Conservation (phyloP, 2,888 invertebrate genomes). For the Lithophane leautieri region DNA sequence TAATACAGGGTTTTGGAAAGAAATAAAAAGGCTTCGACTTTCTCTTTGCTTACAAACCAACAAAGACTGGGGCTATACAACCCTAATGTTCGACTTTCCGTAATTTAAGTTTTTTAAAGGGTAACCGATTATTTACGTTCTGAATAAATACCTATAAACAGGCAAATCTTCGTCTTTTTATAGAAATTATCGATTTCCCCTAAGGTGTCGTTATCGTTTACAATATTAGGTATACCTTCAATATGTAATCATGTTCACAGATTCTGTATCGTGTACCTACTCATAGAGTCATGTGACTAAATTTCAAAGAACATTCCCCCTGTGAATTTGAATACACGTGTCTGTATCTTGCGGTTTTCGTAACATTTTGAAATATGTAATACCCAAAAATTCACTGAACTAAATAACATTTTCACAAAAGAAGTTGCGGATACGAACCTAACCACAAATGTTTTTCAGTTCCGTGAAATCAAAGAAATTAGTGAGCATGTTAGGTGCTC, state of each 20-base stretch:
- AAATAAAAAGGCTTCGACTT: constrained; percentile 34
- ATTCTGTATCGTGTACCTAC: background rate
- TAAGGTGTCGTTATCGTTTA: background rate
- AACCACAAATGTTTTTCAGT: constrained; percentile 21
- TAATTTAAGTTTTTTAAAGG: constrained; percentile 19
- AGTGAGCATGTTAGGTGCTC: constrained; percentile 6
- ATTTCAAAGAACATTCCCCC: background rate
- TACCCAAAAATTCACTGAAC: constrained; percentile 34
- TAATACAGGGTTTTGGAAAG: constrained; percentile 39
- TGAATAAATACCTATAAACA: background rate
- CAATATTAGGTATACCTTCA: background rate
- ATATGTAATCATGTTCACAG: background rate
- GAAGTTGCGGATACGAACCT: constrained; percentile 7
- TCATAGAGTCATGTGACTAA: background rate
- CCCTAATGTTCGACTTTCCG: constrained; percentile 21
- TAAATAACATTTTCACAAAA: constrained; percentile 28
- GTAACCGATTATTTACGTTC: background rate
- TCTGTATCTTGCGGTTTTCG: constrained; percentile 6
- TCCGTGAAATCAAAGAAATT: constrained; percentile 33
- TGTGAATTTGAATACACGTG: constrained; percentile 1
- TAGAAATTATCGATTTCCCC: background rate
- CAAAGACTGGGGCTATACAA: constrained; percentile 20
- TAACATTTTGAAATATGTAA: constrained; percentile 16
- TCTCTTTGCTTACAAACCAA: constrained; percentile 22
- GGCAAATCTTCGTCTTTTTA: background rate